A percentile compares a stretch with the other conserved stretches of the same genome.
phyloP scores from a whole-genome alignment of 1,140 invertebrate species.

The Drosophila truncata region DNA sequence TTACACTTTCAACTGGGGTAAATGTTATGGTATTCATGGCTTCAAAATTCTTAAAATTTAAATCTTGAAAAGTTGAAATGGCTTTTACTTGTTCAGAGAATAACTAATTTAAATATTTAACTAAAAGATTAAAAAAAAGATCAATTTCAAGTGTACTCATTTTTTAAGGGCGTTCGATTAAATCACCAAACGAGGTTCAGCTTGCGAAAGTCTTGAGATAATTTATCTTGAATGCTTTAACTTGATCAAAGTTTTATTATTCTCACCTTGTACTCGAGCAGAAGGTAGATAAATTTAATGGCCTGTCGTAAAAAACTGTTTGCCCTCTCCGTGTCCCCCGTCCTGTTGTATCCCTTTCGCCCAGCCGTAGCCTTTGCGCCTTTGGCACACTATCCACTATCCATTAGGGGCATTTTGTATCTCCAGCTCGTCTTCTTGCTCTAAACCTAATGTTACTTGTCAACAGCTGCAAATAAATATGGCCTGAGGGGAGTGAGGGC shows the following conservation, averaged over 20 bases:
- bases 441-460: slow-evolving; percentile 66
- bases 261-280: slow-evolving; percentile 26
- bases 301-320: slow-evolving; percentile 42
- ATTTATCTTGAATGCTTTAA: slow-evolving; percentile 11
- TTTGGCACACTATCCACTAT: slow-evolving; percentile 20
- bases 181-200: neutral
- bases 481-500: slow-evolving; percentile 7
- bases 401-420: slow-evolving; percentile 53
- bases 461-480: slow-evolving; percentile 78
- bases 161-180: neutral
- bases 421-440: slow-evolving; percentile 15
- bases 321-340: slow-evolving; percentile 1
- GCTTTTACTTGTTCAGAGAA: neutral
- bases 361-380: slow-evolving; percentile 24
- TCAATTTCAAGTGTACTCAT: neutral
- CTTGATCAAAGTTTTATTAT: slow-evolving; percentile 20
- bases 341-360: slow-evolving; percentile 13
- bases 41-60: neutral
- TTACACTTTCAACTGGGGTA: neutral
- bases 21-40: neutral
- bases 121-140: neutral
- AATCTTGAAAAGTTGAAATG: neutral
- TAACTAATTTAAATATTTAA: neutral
- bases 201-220: slow-evolving; percentile 7
- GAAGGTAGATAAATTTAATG: slow-evolving; percentile 38